These are phyloP conservation scores for Boleophthalmus pectinirostris DNA, from an alignment of 2,113 vertebrate species.

Conservation along the genomic window DNA sequence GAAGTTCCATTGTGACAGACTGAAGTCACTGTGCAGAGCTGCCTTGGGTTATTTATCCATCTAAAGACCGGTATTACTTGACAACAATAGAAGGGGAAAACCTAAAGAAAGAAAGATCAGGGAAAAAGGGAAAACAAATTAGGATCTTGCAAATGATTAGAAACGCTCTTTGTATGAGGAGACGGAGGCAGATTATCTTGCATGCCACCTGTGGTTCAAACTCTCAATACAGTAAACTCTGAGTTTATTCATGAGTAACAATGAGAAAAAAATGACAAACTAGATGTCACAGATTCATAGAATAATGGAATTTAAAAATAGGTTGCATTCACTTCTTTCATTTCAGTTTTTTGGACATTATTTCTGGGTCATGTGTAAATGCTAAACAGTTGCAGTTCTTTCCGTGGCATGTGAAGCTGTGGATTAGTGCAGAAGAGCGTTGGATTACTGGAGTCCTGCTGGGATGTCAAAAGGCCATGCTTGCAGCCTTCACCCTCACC, in stretches of 20 bases:
- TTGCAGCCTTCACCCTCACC: conserved; percentile 71
- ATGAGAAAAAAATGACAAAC: conserved; percentile 27
- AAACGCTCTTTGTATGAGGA: conserved; percentile 38
- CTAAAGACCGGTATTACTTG: conserved; percentile 45
- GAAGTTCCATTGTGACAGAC: conserved; percentile 64
- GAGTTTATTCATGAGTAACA: conserved; percentile 24
- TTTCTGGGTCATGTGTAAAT: conserved; percentile 13
- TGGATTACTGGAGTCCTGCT: conserved; percentile 66
- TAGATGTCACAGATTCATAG: conserved; percentile 19
- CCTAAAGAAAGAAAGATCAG: conserved; percentile 48
- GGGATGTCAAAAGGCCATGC: conserved; percentile 65
- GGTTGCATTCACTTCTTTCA: neutral
- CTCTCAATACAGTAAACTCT: conserved; percentile 33
- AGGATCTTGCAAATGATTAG: conserved; percentile 51
- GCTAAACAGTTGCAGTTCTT: conserved; percentile 22
- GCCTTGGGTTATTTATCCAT: conserved; percentile 71
- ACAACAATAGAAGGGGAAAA: conserved; percentile 51
- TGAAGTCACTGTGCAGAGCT: conserved; percentile 40
- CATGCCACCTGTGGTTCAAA: conserved; percentile 51
- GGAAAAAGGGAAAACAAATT: conserved; percentile 58
- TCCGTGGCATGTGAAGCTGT: conserved; percentile 41
- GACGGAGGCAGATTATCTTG: conserved; percentile 44
- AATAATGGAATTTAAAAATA: neutral
- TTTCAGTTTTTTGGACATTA: neutral
- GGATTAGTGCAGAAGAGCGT: conserved; percentile 61